Percentiles rank a stretch among this genome's conserved stretches.
phyloP scores from a whole-genome alignment of 2,888 invertebrate genomes.

The Epiperipatus broadwayi region DNA sequence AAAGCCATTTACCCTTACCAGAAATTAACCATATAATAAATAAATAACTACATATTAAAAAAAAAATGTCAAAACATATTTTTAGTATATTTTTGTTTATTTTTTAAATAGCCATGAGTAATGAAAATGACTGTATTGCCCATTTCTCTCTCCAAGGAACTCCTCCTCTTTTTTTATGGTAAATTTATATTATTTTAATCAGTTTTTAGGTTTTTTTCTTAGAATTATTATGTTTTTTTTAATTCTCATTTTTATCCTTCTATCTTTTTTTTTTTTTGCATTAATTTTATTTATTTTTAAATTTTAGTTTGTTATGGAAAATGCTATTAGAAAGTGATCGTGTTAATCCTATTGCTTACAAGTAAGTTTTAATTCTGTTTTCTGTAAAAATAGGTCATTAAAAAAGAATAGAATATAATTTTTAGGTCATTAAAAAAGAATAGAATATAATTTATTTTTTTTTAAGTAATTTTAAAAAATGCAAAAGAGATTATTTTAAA shows the following conservation, averaged over 20 bases:
- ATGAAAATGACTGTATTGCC: constrained; percentile 84
- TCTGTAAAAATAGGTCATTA: too few species aligned
- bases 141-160: constrained; percentile 88
- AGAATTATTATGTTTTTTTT: constrained; percentile 1
- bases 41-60: too few species aligned
- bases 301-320: constrained; percentile 55
- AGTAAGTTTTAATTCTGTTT: constrained; percentile 44
- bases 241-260: background rate
- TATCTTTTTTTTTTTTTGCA: constrained; percentile 8
- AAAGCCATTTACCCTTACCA: too few species aligned
- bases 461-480: too few species aligned
- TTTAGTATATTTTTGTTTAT: constrained; percentile 9
- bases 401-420: too few species aligned
- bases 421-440: too few species aligned
- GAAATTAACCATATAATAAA: too few species aligned
- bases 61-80: too few species aligned
- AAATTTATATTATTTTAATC: constrained; percentile 15
- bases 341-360: constrained; percentile 83
- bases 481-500: too few species aligned
- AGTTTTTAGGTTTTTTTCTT: too few species aligned
- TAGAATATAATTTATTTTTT: too few species aligned
- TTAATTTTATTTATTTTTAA: constrained; percentile 37
- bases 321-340: constrained; percentile 84
- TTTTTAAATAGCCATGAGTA: constrained; percentile 56
- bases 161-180: constrained; percentile 68